Evolutionary conservation across 2,113 vertebrate genomes (phyloP), one percentile per base, ranked within the genome.

Genomic region (Macroglossus sobrinus): DNA sequence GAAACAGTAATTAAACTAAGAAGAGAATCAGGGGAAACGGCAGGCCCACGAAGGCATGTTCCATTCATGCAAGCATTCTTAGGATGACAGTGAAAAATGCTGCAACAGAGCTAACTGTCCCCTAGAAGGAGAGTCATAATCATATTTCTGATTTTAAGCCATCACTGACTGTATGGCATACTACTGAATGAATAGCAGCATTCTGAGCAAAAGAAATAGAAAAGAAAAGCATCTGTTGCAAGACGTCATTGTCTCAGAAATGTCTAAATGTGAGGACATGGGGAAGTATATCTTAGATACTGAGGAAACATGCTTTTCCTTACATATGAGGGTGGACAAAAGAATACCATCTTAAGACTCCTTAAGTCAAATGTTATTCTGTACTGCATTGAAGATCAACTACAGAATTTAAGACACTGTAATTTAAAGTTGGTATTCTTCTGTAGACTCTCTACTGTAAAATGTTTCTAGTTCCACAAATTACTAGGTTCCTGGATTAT

Each of bases 1-100:
- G 94, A 97, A 95, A 59, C 22, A 95, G 80, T 93, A 95, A 95
- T 96, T 96, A 96, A 87, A 55, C 79, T 96, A 84, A 55, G 74
- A 80, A 90, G 91, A 92, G 85, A 85, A 97, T 24, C 45, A 38
- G 80, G 72, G 22, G 22, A 85, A 92, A 84, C 3, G n/a, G 24
- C 63, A 66, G 92, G 66, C 55, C 88, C 30, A 68, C 35, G 84
- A 69, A 81, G 69, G 72, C 40, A 91, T 81, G 50, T 69, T 88
- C 63, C n/a, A 82, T 68, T 66, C 45, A 74, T 15, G 21, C 61
- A 91, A 30, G 55, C 43, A 55, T 22, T 84, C 76, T 82, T n/a
- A 76, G 84, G 43, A 91, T 64, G 53, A 63, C 33, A 57, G n/a
- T 47, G 84, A 89, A 76, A 75, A 91, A 74, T 22, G 33, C 26